Conservation (phyloP, 1,140 invertebrate genomes). For the Marisa cornuarietis region DNA sequence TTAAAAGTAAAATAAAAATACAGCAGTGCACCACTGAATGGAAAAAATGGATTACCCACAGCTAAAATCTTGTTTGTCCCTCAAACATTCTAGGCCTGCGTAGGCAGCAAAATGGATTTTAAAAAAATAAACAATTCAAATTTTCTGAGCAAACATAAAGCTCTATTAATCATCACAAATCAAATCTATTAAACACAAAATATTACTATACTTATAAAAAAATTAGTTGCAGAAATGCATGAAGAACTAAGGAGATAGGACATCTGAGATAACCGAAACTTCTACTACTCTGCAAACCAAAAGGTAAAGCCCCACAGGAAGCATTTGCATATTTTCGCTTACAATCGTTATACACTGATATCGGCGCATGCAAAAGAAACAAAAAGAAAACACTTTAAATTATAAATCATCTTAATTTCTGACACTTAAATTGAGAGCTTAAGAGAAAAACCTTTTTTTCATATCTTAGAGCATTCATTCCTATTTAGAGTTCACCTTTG, state of each 20-base stretch:
- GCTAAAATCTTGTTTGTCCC: slow-evolving; percentile 40
- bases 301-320: no score
- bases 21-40: background rate
- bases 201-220: background rate
- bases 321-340: no score
- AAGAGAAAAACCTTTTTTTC: no score
- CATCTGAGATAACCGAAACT: background rate
- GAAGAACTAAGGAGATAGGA: background rate
- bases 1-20: background rate
- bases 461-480: no score
- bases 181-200: background rate
- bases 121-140: background rate
- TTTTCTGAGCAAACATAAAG: background rate
- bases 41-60: slow-evolving; percentile 24
- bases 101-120: slow-evolving; percentile 4
- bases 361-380: no score
- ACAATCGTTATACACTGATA: no score
- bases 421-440: no score
- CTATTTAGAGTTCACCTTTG: no score
- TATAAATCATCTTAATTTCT: background rate
- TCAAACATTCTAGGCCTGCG: slow-evolving; percentile 34
- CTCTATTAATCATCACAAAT: background rate
- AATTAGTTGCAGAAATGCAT: background rate
- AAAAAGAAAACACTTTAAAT: background rate
- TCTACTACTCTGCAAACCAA: no score